These are phyloP conservation scores for Amphiprion clarkii DNA, from an alignment of 2,797 vertebrate genomes.

Conservation along the genomic window DNA sequence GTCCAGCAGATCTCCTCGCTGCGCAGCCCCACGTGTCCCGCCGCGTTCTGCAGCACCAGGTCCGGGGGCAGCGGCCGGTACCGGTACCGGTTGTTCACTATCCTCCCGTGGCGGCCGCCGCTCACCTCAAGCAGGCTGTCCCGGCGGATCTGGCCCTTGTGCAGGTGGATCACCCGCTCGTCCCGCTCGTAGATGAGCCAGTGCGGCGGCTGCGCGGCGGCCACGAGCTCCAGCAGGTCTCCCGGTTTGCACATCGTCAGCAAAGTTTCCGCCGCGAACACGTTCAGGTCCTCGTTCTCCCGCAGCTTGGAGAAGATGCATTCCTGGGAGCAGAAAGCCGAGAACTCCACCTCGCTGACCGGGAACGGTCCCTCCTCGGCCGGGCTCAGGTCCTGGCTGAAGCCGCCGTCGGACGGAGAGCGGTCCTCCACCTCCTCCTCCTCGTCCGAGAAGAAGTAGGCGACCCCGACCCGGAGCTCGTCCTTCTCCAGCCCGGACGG, in stretches of 20 bases:
- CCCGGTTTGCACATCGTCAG: conserved; percentile 96
- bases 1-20: conserved; percentile 98
- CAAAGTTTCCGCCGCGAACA: conserved; percentile 92
- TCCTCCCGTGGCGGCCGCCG: conserved; percentile 92
- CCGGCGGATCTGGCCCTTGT: conserved; percentile 97
- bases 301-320: conserved; percentile 99
- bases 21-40: conserved; percentile 94
- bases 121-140: conserved; percentile 95
- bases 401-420: conserved; percentile 93
- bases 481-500: conserved; percentile 99
- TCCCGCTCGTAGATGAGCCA: conserved; percentile 95
- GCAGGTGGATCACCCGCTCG: conserved; percentile 95
- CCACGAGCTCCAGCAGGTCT: conserved; percentile 97
- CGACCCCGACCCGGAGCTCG: conserved; percentile 98
- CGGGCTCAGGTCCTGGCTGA: conserved; percentile 89
- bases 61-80: conserved; percentile 96
- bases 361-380: conserved; percentile 88
- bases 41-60: conserved; percentile 98
- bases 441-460: conserved; percentile 99
- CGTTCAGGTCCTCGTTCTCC: conserved; percentile 94
- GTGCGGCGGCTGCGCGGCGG: conserved; percentile 90
- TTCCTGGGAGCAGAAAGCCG: conserved; percentile 97
- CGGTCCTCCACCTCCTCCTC: conserved; percentile 99
- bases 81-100: conserved; percentile 97
- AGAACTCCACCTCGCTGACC: conserved; percentile 95